Conservation (phyloP, 2,888 invertebrate genomes). For the Rhimphoctona megacephalus region DNA sequence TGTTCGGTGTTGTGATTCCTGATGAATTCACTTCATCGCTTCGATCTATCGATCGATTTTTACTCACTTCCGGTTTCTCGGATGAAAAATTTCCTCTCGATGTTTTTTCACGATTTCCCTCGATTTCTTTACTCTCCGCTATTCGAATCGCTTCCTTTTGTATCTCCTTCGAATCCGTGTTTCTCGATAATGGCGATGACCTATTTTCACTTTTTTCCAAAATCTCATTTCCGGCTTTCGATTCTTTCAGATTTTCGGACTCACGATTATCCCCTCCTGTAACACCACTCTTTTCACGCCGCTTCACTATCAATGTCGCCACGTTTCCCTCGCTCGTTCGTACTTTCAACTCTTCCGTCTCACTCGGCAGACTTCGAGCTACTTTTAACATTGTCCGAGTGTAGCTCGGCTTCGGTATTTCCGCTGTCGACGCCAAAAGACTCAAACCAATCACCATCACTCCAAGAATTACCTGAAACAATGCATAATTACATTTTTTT, state of each 20-base stretch:
- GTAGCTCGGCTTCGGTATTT: constrained; percentile 86
- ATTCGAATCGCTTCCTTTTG: constrained; percentile 70
- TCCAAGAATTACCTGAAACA: constrained; percentile 65
- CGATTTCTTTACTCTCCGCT: constrained; percentile 74
- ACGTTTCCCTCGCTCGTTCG: constrained; percentile 91
- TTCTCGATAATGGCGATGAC: constrained; percentile 28
- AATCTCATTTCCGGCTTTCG: background rate
- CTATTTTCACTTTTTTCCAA: constrained; percentile 34
- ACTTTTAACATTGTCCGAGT: constrained; percentile 92
- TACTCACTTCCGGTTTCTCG: constrained; percentile 13
- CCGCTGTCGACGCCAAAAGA: constrained; percentile 65
- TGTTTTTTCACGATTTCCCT: constrained; percentile 69
- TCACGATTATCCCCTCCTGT: constrained; percentile 5
- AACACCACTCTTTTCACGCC: constrained; percentile 85
- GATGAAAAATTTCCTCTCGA: constrained; percentile 40
- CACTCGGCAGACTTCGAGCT: constrained; percentile 91
- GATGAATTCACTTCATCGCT: constrained; percentile 1
- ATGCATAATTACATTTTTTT: background rate
- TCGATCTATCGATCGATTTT: constrained; percentile 24
- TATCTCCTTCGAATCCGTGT: constrained; percentile 8
- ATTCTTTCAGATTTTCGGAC: constrained; percentile 25
- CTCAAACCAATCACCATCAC: constrained; percentile 51
- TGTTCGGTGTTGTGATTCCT: constrained; percentile 38
- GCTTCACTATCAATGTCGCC: constrained; percentile 92
- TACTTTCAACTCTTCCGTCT: constrained; percentile 92